Evolutionary conservation across 2,113 vertebrate genomes (phyloP), one percentile per base, ranked within the genome.

Genomic region (Excalfactoria chinensis): DNA sequence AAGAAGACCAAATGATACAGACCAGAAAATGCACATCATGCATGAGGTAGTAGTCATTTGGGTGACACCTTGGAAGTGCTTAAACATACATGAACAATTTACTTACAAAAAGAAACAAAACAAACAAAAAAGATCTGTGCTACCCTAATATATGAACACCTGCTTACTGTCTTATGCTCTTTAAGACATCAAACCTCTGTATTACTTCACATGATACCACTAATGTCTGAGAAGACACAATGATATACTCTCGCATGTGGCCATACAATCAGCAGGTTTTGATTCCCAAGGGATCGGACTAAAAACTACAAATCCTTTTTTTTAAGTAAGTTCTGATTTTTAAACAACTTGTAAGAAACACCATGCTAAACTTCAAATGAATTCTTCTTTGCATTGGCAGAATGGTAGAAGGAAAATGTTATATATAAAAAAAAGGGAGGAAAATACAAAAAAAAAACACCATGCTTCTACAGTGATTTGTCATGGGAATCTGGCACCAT

Each of bases 21-120:
- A 93, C 86, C 94, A 98, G 89, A 97, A 97, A 95, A 97, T 60
- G 88, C 81, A 96, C 96, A 96, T 95, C 55, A 93, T 49, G 89
- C 84, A 23, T 96, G 86, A 96, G 28, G 93, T 92, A 94, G 97
- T 49, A 84, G 11, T 15, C 81, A 93, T 80, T 81, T 44, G 25
- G 71, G 81, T 5, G 4, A 89, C 86, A 86, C 77, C 51, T 94
- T 94, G 82, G 88, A 97, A 96, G 62, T 63, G 35, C 59, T 94
- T 71, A 92, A 89, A 49, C 82, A 88, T 58, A 70, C 66, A 90
- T 83, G 70, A 95, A 93, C 68, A 66, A 60, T 96, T 91, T 60
- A 89, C 87, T 87, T 35, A 97, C 59, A 97, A 93, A 60, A 23
- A 59, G 3, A 13, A 32, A 32, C 10, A 19, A 58, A 20, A 34